Evolutionary conservation across 2,113 vertebrate genomes (phyloP).

Genomic region (Oxyura jamaicensis): DNA sequence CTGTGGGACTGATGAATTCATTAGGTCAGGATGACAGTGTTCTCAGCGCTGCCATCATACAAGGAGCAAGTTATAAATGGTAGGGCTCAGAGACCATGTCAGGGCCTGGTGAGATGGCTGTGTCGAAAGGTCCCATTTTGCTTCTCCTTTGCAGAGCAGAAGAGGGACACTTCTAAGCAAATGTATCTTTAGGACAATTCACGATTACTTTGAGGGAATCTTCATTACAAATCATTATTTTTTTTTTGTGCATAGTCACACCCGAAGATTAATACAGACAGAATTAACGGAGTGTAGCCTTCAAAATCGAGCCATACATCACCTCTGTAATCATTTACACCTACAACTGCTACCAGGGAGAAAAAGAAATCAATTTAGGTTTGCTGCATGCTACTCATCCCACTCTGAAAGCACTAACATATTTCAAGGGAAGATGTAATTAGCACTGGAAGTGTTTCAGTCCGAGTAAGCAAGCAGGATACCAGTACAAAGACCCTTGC

Average conservation of each 20-base stretch:
- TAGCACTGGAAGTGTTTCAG: conserved; percentile 37
- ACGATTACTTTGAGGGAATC: conserved; percentile 8
- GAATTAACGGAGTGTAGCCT: conserved; percentile 31
- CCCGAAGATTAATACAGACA: conserved; percentile 13
- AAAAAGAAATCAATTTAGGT: conserved; percentile 38
- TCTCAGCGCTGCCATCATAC: background rate
- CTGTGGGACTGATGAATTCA: background rate
- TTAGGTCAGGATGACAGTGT: background rate
- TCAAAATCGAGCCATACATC: background rate
- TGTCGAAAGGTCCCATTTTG: background rate
- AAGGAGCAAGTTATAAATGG: conserved; percentile 36
- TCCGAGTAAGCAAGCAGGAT: conserved; percentile 19
- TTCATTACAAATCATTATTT: background rate
- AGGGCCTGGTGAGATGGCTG: background rate
- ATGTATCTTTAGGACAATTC: conserved; percentile 7
- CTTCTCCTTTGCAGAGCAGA: background rate
- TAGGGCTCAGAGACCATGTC: conserved; percentile 20
- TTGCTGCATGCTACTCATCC: background rate
- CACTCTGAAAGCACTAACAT: conserved; percentile 22
- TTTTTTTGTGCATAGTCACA: conserved; percentile 10
- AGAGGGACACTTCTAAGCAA: background rate
- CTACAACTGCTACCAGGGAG: background rate
- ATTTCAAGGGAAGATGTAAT: conserved; percentile 30
- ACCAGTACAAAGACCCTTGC: conserved; percentile 11
- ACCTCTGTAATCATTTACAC: conserved; percentile 34